These are phyloP conservation scores for Nibea albiflora DNA, from an alignment of 2,113 vertebrate genomes.

Conservation along the genomic window DNA sequence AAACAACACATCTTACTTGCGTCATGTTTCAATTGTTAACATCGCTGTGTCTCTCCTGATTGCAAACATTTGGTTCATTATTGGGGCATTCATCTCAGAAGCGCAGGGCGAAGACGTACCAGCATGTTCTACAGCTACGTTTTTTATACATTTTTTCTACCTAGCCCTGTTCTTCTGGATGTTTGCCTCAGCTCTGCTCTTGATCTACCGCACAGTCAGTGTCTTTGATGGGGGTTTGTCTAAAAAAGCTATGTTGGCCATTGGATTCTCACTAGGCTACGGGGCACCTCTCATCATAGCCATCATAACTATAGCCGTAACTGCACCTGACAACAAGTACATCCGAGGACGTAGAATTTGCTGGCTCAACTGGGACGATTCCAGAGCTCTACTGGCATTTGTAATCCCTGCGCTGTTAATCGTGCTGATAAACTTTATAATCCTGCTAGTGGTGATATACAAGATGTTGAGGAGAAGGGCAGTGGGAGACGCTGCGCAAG, in stretches of 20 bases:
- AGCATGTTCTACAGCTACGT: constrained; percentile 84
- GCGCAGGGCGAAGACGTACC: accelerated
- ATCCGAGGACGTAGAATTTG: constrained; percentile 69
- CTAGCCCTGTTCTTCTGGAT: constrained; percentile 92
- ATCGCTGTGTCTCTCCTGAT: constrained; percentile 73
- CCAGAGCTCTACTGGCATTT: constrained; percentile 87
- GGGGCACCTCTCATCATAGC: constrained; percentile 86
- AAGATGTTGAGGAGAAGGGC: constrained; percentile 82
- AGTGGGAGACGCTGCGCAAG: constrained; percentile 42
- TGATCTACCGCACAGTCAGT: constrained; percentile 84
- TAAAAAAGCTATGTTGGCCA: constrained; percentile 46
- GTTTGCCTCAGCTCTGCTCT: constrained; percentile 85
- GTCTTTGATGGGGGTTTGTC: constrained; percentile 76
- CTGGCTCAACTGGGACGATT: constrained; percentile 88
- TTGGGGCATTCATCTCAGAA: constrained; percentile 72
- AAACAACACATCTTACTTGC: constrained; percentile 84
- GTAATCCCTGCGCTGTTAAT: constrained; percentile 82
- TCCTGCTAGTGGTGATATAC: constrained; percentile 83
- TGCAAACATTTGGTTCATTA: constrained; percentile 76
- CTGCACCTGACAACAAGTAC: constrained; percentile 80
- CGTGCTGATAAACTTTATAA: constrained; percentile 72
- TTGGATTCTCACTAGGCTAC: constrained; percentile 84
- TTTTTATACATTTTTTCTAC: constrained; percentile 83
- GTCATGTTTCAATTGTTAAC: constrained; percentile 84
- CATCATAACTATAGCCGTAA: constrained; percentile 83